Evolutionary conservation across 2,113 vertebrate species (phyloP).

Genomic region (Centropristis striata): DNA sequence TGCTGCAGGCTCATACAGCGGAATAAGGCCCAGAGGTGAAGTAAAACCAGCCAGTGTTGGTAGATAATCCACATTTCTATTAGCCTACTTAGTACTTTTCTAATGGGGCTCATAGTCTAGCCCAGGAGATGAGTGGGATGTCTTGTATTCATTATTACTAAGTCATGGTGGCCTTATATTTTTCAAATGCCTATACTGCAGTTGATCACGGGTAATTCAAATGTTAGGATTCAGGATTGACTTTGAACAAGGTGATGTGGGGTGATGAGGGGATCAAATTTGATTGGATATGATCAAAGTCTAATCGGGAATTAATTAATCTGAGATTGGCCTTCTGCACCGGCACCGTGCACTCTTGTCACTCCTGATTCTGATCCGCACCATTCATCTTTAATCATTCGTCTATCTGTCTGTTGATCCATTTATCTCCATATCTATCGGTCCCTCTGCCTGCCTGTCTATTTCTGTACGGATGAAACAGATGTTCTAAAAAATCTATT

Average conservation of each 20-base stretch:
- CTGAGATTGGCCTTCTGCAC: constrained; percentile 45
- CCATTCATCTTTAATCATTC: not conserved
- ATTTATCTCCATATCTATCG: too few relatives aligned
- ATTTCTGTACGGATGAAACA: constrained; percentile 2
- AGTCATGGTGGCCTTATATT: constrained; percentile 49
- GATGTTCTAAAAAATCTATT: constrained; percentile 6
- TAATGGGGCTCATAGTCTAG: constrained; percentile 67
- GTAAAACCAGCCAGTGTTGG: constrained; percentile 63
- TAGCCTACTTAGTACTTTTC: constrained; percentile 76
- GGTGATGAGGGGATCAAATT: constrained; percentile 48
- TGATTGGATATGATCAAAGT: constrained; percentile 65
- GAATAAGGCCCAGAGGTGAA: constrained; percentile 68
- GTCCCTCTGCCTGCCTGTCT: not conserved
- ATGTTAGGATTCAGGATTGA: constrained; percentile 33
- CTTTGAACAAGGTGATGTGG: constrained; percentile 48
- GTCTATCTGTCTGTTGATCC: not conserved
- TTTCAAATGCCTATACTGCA: constrained; percentile 41
- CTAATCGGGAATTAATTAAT: constrained; percentile 62
- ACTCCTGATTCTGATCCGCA: constrained; percentile 24
- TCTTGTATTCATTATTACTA: constrained; percentile 63
- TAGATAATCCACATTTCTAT: constrained; percentile 78
- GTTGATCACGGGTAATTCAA: constrained; percentile 45
- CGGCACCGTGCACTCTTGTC: constrained; percentile 17
- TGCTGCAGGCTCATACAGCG: constrained; percentile 49
- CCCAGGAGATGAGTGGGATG: constrained; percentile 63